Conservation (phyloP, 2,113 vertebrate genomes). For the Chlorodrepanis virens region DNA sequence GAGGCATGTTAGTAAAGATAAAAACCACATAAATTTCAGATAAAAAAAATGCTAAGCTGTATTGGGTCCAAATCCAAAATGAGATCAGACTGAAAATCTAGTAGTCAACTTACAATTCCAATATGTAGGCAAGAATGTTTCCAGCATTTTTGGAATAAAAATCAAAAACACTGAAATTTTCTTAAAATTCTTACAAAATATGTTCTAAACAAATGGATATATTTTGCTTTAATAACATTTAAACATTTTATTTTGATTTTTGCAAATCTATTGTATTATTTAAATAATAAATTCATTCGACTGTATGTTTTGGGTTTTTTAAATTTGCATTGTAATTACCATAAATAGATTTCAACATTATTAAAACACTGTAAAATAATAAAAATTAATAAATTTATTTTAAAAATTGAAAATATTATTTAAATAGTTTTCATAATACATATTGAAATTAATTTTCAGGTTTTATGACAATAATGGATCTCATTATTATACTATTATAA, state of each 20-base stretch:
- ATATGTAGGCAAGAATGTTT: background rate
- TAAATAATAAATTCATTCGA: background rate
- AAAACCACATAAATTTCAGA: background rate
- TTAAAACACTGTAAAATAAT: background rate
- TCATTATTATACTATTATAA: background rate
- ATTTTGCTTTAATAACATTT: background rate
- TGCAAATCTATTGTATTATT: background rate
- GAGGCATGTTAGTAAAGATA: background rate
- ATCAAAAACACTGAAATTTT: background rate
- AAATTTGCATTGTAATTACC: background rate
- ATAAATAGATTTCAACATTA: background rate
- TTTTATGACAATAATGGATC: background rate
- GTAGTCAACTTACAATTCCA: background rate
- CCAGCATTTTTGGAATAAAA: background rate
- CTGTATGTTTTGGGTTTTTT: rapidly evolving
- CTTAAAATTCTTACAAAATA: background rate
- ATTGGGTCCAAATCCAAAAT: background rate
- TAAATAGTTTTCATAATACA: background rate
- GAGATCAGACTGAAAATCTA: background rate
- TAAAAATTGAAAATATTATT: background rate
- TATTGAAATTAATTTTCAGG: background rate
- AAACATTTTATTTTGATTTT: background rate
- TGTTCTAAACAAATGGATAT: background rate
- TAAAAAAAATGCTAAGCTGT: background rate
- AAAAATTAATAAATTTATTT: background rate